Conservation (phyloP, 2,113 vertebrate genomes). For the Pogona vitticeps region DNA sequence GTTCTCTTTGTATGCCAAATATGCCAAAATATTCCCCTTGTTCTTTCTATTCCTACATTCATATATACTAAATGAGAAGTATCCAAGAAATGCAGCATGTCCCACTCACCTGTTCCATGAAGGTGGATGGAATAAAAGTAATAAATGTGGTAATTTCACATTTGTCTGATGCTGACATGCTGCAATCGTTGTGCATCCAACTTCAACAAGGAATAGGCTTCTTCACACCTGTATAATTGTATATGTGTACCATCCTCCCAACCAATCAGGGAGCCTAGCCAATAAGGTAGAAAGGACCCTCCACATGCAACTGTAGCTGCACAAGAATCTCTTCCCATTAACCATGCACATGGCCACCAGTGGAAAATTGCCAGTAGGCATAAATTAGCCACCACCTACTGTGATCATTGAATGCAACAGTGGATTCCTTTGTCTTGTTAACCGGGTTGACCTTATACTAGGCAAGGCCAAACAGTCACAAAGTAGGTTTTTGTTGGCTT, state of each 20-base stretch:
- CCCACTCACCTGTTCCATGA: neutral
- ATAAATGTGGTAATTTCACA: neutral
- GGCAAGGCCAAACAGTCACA: too few relatives aligned
- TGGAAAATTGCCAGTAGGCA: neutral
- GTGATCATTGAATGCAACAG: neutral
- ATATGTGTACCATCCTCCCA: neutral
- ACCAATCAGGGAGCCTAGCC: neutral
- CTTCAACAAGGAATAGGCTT: too few relatives aligned
- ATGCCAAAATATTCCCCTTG: neutral
- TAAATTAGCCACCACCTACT: neutral
- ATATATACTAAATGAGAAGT: neutral
- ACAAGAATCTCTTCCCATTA: neutral
- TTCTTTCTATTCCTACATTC: neutral
- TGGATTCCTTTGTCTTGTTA: neutral
- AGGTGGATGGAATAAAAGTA: neutral
- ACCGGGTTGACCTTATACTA: too few relatives aligned
- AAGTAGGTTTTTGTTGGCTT: too few relatives aligned
- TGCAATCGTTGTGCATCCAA: too few relatives aligned
- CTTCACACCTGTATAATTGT: too few relatives aligned
- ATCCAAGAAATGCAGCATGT: too few relatives aligned
- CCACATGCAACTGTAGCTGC: neutral
- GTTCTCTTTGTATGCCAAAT: too few relatives aligned
- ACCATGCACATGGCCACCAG: neutral
- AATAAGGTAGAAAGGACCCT: neutral
- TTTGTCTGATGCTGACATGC: neutral